Conservation (phyloP, 2,888 invertebrate genomes). For the Cyclophora albipunctata region DNA sequence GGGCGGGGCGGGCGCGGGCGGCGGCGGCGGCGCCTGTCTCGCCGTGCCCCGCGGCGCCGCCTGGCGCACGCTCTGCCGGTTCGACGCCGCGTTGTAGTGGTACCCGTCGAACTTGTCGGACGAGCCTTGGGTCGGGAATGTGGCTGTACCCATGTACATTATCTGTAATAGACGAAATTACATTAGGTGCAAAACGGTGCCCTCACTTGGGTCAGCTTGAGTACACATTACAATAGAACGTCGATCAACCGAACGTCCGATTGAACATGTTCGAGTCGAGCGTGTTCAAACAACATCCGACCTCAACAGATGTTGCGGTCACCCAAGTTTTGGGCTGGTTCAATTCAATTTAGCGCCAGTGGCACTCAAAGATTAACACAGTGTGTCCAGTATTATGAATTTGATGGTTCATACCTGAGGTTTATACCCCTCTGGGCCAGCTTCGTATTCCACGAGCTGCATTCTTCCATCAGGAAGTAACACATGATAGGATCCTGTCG, state of each 20-base stretch:
- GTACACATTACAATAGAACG: too few relatives aligned
- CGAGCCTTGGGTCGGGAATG: slow-evolving; percentile 42
- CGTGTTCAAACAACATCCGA: too few relatives aligned
- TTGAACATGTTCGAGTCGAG: too few relatives aligned
- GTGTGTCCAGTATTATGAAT: too few relatives aligned
- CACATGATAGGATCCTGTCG: slow-evolving; percentile 79
- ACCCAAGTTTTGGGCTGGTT: too few relatives aligned
- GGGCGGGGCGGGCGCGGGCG: slow-evolving; percentile 37
- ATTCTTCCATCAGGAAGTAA: slow-evolving; percentile 78
- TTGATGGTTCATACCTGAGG: slow-evolving; percentile 61
- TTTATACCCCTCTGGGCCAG: slow-evolving; percentile 77
- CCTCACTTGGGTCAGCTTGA: not conserved
- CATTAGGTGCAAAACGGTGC: too few relatives aligned
- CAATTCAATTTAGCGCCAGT: too few relatives aligned
- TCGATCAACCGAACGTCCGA: too few relatives aligned
- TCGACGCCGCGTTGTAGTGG: slow-evolving; percentile 69
- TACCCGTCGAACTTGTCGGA: slow-evolving; percentile 64
- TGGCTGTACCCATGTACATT: slow-evolving; percentile 69
- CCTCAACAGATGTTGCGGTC: too few relatives aligned
- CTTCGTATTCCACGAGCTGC: slow-evolving; percentile 79
- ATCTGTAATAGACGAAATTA: slow-evolving; percentile 30
- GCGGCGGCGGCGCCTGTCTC: slow-evolving; percentile 25
- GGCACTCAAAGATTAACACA: too few relatives aligned
- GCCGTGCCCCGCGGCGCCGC: slow-evolving; percentile 41
- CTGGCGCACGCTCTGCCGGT: slow-evolving; percentile 54